phyloP scores from a whole-genome alignment of 2,888 invertebrate species.

The Hemithea aestivaria region DNA sequence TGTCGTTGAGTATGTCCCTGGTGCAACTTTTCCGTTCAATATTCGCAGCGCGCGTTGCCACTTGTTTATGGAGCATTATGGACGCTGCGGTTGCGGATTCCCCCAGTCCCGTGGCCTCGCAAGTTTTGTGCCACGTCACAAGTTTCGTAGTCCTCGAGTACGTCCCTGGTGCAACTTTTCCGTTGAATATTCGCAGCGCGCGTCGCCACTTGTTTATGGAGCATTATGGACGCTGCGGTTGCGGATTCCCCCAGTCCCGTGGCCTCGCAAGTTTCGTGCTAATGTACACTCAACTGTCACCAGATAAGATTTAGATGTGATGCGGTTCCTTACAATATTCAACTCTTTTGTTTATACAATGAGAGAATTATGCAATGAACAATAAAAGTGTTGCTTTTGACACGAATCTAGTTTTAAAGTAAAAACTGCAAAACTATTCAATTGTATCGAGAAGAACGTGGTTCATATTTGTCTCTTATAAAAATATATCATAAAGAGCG shows the following conservation, averaged over 20 bases:
- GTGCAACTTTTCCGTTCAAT: conserved; percentile 72
- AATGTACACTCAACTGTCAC: conserved; percentile 56
- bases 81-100: conserved; percentile 29
- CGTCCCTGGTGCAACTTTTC: conserved; percentile 53
- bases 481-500: too few relatives aligned
- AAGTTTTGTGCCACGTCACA: too few relatives aligned
- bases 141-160: too few relatives aligned
- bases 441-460: too few relatives aligned
- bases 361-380: conserved; percentile 21
- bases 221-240: conserved; percentile 14
- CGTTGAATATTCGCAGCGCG: conserved; percentile 58
- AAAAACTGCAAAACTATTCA: too few relatives aligned
- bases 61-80: conserved; percentile 19
- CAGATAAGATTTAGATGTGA: conserved; percentile 56
- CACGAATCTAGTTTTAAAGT: too few relatives aligned
- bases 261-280: conserved; percentile 58
- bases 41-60: conserved; percentile 30
- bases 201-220: conserved; percentile 16
- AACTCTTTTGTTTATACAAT: conserved; percentile 27
- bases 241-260: conserved; percentile 47
- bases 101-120: too few relatives aligned
- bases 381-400: conserved; percentile 15
- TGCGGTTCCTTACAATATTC: conserved; percentile 27
- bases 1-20: conserved; percentile 17
- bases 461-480: too few relatives aligned